Base-by-base conservation (phyloP, 2,113 vertebrate species). In the Peromyscus maniculatus region DNA sequence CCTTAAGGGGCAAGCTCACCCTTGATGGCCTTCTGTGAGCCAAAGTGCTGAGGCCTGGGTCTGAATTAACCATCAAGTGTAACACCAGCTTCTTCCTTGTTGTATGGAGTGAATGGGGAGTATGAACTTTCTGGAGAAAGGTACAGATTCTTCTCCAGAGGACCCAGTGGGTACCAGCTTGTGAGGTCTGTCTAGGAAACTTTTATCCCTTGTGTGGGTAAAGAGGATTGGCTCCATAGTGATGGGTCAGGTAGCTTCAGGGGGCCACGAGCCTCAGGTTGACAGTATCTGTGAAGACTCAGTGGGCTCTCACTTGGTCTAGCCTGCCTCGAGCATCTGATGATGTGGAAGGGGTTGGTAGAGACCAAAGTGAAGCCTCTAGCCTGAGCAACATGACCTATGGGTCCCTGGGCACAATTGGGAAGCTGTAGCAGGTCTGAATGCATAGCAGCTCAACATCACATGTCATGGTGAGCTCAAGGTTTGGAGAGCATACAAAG, bases 1-100 rank as follows among this genome's bases (percentile, higher is more conserved):
- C 55, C 33, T 39, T 43, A 46, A 74, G 19, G 6, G 21, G 7
- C 2, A 2, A 36, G 36, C 57, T 52, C 2, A 21, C n/a, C 19
- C 22, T 39, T 17, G 3, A 19, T 22, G 36, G 55, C 43, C 36
- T 28, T 62, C 7, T 24, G 19, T 69, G n/a, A 33, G 26, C n/a
- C 21, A 49, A n/a, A 69, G 31, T 16, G 5, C 39, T 13, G 0
- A 1, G 33, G 22, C n/a, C 31, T n/a, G 0, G 7, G 67, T 10
- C 2, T 15, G 12, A 16, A 5, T 26, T n/a, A 28, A 19, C 9
- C 49, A 28, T 21, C 21, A 17, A 33, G 39, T 31, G 59, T 49
- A 26, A 5, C 75, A 11, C 2, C 2, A 57, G 49, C 21, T 75
- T 46, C 80, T 15, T 28, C 31, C 7, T 21, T 19, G 26, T 33